Evolutionary conservation across 2,888 invertebrate species (phyloP).

Genomic region (Cephus runcator): DNA sequence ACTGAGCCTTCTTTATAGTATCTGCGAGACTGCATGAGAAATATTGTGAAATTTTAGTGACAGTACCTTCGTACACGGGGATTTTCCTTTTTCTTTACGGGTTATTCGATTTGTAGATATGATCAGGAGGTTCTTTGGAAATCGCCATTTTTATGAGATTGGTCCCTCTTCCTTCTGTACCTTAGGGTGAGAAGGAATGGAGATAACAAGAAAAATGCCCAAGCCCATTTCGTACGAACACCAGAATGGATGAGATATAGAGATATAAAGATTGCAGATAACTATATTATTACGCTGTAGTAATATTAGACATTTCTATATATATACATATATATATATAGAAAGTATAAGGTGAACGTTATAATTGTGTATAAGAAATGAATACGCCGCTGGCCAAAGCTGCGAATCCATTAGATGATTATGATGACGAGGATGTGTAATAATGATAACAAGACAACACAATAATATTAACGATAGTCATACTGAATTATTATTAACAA

Average conservation of each 20-base stretch:
- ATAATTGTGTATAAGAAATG: slow-evolving; percentile 33
- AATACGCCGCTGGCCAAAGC: slow-evolving; percentile 17
- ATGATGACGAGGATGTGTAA: slow-evolving; percentile 26
- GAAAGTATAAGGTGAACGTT: slow-evolving; percentile 29
- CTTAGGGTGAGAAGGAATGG: not conserved
- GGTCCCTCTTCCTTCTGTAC: not conserved
- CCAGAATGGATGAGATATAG: slow-evolving; percentile 11
- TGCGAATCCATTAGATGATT: slow-evolving; percentile 11
- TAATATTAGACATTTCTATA: slow-evolving; percentile 20
- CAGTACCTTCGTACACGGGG: not conserved
- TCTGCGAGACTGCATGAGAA: not conserved
- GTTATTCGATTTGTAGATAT: not conserved
- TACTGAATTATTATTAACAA: slow-evolving; percentile 20
- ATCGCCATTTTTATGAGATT: slow-evolving; percentile 6
- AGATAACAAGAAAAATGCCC: slow-evolving; percentile 6
- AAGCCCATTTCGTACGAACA: slow-evolving; percentile 8
- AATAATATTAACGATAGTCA: slow-evolving; percentile 21
- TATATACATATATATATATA: slow-evolving; percentile 17
- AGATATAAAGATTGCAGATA: slow-evolving; percentile 2
- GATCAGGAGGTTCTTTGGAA: slow-evolving; percentile 8
- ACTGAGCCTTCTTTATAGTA: not conserved
- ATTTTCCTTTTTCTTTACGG: not conserved
- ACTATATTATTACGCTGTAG: slow-evolving; percentile 1
- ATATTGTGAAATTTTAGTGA: not conserved
- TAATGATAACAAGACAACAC: slow-evolving; percentile 15